Percentiles rank a stretch among this genome's conserved stretches.
Conservation (phyloP, 2,113 vertebrate genomes). For the Talpa occidentalis region DNA sequence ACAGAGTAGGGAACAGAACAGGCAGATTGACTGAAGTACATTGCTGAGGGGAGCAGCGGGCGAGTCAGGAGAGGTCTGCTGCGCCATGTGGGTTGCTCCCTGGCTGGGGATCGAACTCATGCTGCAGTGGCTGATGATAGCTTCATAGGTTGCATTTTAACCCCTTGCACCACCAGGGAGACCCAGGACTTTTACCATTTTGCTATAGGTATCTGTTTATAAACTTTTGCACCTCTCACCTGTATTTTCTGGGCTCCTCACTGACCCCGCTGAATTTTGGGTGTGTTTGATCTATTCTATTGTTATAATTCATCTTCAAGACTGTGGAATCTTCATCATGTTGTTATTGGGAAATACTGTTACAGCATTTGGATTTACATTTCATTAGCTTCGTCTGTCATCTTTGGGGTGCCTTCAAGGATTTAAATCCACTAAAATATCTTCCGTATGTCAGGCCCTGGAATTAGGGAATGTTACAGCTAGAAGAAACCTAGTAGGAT, state of each 20-base stretch:
- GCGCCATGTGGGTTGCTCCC: no score
- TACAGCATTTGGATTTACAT: not conserved
- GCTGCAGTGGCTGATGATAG: no score
- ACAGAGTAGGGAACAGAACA: no score
- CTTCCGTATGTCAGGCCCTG: not conserved
- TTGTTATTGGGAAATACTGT: not conserved
- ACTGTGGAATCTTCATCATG: slow-evolving; percentile 24
- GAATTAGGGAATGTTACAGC: not conserved
- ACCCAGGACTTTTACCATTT: no score
- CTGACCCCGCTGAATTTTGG: slow-evolving; percentile 49
- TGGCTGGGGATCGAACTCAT: no score
- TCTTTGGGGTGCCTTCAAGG: not conserved
- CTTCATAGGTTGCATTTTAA: no score
- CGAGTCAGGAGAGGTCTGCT: no score
- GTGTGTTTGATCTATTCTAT: slow-evolving; percentile 65
- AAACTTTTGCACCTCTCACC: slow-evolving; percentile 7
- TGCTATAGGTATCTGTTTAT: slow-evolving; percentile 66
- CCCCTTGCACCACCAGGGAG: no score
- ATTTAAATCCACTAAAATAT: not conserved
- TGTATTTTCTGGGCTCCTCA: slow-evolving; percentile 55
- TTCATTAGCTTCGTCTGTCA: not conserved
- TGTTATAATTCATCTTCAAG: slow-evolving; percentile 66
- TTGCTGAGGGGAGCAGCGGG: no score
- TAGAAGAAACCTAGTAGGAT: not conserved
- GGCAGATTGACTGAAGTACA: no score